Conservation (phyloP, 2,888 invertebrate genomes). For the Drosophila kambysellisi region DNA sequence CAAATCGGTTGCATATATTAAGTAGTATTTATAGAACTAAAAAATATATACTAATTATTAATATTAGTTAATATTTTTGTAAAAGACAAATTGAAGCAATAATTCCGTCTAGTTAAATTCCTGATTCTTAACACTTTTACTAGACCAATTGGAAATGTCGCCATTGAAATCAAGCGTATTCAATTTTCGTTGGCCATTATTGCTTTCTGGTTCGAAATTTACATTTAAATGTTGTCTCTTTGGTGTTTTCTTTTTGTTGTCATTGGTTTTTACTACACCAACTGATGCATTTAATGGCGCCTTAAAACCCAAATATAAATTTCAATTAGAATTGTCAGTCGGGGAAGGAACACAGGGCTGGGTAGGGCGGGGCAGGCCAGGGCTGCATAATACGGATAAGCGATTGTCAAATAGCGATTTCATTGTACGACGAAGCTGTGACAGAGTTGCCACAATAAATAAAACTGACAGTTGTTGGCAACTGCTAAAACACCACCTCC, state of each 20-base stretch:
- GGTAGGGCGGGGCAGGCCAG: no score
- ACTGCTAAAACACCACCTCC: constrained; percentile 4
- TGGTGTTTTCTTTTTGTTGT: background rate
- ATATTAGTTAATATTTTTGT: no score
- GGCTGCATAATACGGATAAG: constrained; percentile 30
- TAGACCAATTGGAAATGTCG: background rate
- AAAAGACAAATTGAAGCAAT: background rate
- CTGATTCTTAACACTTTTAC: background rate
- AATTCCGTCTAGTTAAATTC: background rate
- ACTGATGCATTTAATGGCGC: constrained; percentile 3
- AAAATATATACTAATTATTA: no score
- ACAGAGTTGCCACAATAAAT: constrained; percentile 32
- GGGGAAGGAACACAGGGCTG: background rate
- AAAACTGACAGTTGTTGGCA: constrained; percentile 37
- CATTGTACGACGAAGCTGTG: constrained; percentile 10
- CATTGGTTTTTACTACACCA: background rate
- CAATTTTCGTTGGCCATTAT: background rate
- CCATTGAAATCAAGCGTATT: background rate
- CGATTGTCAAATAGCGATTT: constrained; percentile 29
- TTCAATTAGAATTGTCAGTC: constrained; percentile 32
- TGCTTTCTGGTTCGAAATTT: background rate
- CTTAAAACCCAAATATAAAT: constrained; percentile 20
- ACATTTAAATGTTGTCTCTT: background rate
- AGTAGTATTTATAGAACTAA: background rate
- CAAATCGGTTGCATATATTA: background rate